Base-by-base conservation (phyloP, 2,888 invertebrate species). In the Coelogynopora nodosa region DNA sequence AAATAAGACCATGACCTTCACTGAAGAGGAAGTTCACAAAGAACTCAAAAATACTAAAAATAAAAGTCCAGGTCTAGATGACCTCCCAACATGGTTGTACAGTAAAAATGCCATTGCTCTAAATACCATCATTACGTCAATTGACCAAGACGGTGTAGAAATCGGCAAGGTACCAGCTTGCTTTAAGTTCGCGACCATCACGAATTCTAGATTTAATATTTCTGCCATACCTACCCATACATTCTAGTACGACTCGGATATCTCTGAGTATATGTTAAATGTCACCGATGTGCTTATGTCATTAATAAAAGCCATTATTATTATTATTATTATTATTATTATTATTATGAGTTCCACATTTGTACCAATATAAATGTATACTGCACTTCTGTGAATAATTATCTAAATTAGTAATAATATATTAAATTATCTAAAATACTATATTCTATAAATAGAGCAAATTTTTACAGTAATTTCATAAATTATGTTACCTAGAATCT, bases 41-140 rank as follows among this genome's bases (percentile, higher is more conserved):
- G 74, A 74, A 74, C 82, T 82, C 30, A 29, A 5, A 82, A 82
- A 82, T 5, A 82, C 82, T 1, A 82, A 82, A 31, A 82, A 82
- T 18, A 82, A 82, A 31, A 82, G 82, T 28, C 82, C 82, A 31
- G 29, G 82, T 5, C 29, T 31, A 28, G 82, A 82, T 13, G 82
- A 31, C 5, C 13, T 82, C 30, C 29, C 82, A 31, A 18, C 30
- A 30, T 82, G 82, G 82, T 1, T 82, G 27, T 82, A 27, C 30
- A 28, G 82, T 10, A 30, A 82, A 82, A 31, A 31, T 31, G 82
- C 82, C n/a, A 18, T n/a, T 2, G n/a, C 5, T 5, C 26, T 82
- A 31, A 31, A 2, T 5, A 5, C 82, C 1, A 31, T 82, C 31
- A 31, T 82, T 18, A 82, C 30, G 30, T 82, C 23, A 30, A 31